Evolutionary conservation across 2,797 vertebrate genomes (phyloP), one percentile per base, ranked within the genome.

Genomic region (Pangasius djambal): DNA sequence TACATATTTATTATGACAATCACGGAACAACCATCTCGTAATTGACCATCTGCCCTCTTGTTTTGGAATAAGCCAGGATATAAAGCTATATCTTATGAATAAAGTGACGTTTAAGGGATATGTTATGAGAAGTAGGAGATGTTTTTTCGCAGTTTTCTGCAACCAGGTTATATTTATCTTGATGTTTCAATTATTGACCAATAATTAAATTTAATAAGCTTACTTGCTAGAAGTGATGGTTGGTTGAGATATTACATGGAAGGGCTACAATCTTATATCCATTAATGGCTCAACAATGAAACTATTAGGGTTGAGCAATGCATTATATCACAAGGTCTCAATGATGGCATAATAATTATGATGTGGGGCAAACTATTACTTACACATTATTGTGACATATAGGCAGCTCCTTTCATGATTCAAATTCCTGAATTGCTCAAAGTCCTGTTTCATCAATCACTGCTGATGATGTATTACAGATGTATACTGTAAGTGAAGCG

Each of bases 41-140:
- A 90, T 82, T 86, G 90, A 90, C 89, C 91, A 91, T 89, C 92
- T 92, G 92, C 88, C 91, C 86, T 65, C 67, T 89, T 90, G 90
- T 92, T 92, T 92, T 89, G 90, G 88, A 90, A 92, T 88, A 89
- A 89, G 44, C 28, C 37, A 25, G 78, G 86, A 69, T 85, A 89
- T 85, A 91, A 90, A 52, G 89, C 83, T 61, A 86, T 69, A 52
- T 89, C 75, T 87, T 52, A 87, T 92, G 92, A 92, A 92, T 90
- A 92, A 90, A 74, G 82, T 86, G 87, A 85, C 63, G 84, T 79
- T 84, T 89, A 84, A 86, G 67, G 85, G 77, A 87, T 37, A 59
- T 89, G 83, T 57, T 86, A 89, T 85, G 70, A 77, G 82, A 78
- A 55, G 37, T 69, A 69, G 87, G 74, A 88, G 83, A 83, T 61